Conservation (phyloP, 2,113 vertebrate genomes). For the Ameiurus melas region DNA sequence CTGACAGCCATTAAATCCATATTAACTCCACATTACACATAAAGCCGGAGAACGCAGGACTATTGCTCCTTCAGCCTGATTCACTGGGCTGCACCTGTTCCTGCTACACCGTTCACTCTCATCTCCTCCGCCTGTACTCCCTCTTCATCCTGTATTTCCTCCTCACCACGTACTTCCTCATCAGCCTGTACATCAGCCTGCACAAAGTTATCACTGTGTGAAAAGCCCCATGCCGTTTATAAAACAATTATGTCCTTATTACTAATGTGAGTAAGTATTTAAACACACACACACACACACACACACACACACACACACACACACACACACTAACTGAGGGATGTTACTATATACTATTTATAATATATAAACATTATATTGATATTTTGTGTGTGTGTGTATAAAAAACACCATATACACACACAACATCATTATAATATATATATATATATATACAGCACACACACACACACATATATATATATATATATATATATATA, state of each 20-base stretch:
- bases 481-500: too few species aligned
- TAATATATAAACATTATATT: too few species aligned
- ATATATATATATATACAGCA: too few species aligned
- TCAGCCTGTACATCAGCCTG: not conserved
- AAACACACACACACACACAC: not conserved
- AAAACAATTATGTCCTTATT: too few species aligned
- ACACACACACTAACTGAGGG: too few species aligned
- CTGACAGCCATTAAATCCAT: constrained; percentile 75
- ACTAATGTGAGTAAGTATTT: too few species aligned
- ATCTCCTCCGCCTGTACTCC: not conserved
- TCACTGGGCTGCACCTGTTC: constrained; percentile 59
- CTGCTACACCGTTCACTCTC: not conserved
- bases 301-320: not conserved
- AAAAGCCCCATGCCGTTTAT: too few species aligned
- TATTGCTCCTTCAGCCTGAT: constrained; percentile 46
- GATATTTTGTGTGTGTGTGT: too few species aligned
- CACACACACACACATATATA: too few species aligned
- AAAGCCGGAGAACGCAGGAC: constrained; percentile 57
- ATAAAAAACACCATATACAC: too few species aligned
- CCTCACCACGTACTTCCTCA: not conserved
- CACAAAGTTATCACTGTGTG: not conserved
- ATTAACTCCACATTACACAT: constrained; percentile 78
- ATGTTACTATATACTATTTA: too few species aligned
- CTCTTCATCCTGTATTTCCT: not conserved
- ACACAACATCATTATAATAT: too few species aligned